phyloP scores from a whole-genome alignment of 2,797 vertebrate genomes.

The Chelidonichthys spinosus region DNA sequence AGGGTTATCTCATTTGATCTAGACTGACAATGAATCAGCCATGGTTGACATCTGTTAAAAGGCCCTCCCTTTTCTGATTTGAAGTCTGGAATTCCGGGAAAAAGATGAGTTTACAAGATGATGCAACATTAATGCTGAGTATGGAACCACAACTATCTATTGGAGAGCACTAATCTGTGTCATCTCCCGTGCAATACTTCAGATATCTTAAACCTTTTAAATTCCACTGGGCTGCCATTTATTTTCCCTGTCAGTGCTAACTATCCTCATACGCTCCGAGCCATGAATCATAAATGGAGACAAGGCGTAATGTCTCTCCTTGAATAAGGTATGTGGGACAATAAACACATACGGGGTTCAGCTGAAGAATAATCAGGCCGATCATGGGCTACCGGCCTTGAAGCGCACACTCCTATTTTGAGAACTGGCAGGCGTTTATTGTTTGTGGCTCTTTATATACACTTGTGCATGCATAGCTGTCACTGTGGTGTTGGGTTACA shows the following conservation, averaged over 20 bases:
- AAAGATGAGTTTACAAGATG: slow-evolving; percentile 19
- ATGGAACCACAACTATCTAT: slow-evolving; percentile 10
- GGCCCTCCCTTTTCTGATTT: background rate
- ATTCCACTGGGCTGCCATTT: slow-evolving; percentile 39
- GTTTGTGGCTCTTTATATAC: slow-evolving; percentile 65
- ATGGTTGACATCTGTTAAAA: background rate
- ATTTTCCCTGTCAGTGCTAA: slow-evolving; percentile 42
- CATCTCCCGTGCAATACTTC: slow-evolving; percentile 3
- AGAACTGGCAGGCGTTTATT: slow-evolving; percentile 65
- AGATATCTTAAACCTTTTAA: slow-evolving; percentile 31
- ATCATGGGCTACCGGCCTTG: slow-evolving; percentile 53
- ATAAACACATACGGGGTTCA: slow-evolving; percentile 62
- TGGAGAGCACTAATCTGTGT: background rate
- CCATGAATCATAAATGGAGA: slow-evolving; percentile 40
- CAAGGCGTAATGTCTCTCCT: slow-evolving; percentile 52
- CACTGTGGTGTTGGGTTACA: slow-evolving; percentile 51
- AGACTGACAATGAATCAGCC: background rate
- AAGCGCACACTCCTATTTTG: slow-evolving; percentile 44
- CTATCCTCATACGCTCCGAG: slow-evolving; percentile 25
- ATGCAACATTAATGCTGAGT: background rate
- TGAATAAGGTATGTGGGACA: slow-evolving; percentile 59
- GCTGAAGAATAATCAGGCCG: slow-evolving; percentile 44
- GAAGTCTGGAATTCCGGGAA: background rate
- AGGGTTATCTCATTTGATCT: background rate
- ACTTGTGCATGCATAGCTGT: slow-evolving; percentile 34